These are phyloP conservation scores for Augochlorella aurata DNA, from an alignment of 2,888 invertebrate genomes.

Conservation along the genomic window DNA sequence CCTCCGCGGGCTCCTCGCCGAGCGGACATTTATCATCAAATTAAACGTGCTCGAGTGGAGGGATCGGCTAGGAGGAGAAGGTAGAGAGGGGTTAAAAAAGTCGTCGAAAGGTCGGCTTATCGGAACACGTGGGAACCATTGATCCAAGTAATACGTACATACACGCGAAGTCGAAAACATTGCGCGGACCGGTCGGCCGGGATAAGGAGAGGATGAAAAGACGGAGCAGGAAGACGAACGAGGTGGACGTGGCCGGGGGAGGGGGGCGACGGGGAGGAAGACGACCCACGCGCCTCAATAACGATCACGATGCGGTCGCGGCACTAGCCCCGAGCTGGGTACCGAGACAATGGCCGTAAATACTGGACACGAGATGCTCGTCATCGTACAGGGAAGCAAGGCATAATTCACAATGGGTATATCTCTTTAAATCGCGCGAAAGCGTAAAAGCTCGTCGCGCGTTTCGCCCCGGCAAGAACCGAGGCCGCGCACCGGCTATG, in stretches of 20 bases:
- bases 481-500: conserved; percentile 48
- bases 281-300: conserved; percentile 74
- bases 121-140: conserved; percentile 56
- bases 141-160: conserved; percentile 53
- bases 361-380: conserved; percentile 75
- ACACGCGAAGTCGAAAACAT: conserved; percentile 48
- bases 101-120: conserved; percentile 43
- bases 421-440: conserved; percentile 77
- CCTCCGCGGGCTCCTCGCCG: background rate
- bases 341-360: conserved; percentile 78
- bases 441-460: conserved; percentile 74
- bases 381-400: conserved; percentile 74
- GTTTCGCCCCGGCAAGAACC: conserved; percentile 26
- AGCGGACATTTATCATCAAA: conserved; percentile 18
- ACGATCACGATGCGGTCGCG: conserved; percentile 72
- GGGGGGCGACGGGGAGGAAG: conserved; percentile 55
- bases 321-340: conserved; percentile 69
- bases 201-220: conserved; percentile 18
- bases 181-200: conserved; percentile 17
- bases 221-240: conserved; percentile 3
- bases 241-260: conserved; percentile 30
- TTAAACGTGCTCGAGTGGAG: background rate
- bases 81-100: conserved; percentile 37
- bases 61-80: background rate
- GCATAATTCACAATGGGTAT: conserved; percentile 77